Base-by-base conservation (phyloP, 2,113 vertebrate species). In the Brachirus orientalis region DNA sequence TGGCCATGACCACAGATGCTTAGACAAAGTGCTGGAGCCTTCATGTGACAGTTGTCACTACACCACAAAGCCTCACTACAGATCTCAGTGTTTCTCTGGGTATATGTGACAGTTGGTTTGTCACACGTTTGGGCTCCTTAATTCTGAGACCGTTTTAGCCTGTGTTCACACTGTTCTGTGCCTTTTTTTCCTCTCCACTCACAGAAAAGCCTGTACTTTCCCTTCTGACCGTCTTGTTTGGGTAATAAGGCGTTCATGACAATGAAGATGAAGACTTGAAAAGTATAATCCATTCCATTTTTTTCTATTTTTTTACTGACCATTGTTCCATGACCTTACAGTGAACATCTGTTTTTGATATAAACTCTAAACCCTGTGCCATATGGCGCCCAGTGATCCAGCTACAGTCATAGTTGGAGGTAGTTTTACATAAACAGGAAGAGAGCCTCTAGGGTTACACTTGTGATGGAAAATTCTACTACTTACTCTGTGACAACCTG, bases 91-190 rank as follows among this genome's bases (percentile, higher is more conserved):
- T 85, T 86, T 86, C 51, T 16, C 74, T 5, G 78, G 75, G 78
- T 84, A 82, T 77, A 64, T 85, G 84, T 87, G 84, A 90, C 87
- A 88, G 86, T 90, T 85, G 85, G 84, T 86, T 86, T 78, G 74
- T 87, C 82, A 85, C 89, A 81, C 74, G 2, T 76, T 86, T 18
- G 35, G 36, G 40, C 72, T 76, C 77, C 73, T 75, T 86, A 82
- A 84, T 89, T 87, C 84, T 79, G 63, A 72, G 83, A 83, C 72
- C 10, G 52, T 10, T 69, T 72, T 79, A 77, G 75, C 63, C 59
- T 36, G 58, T 48, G 43, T 84, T 85, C 74, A 75, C 76, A 72
- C 81, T 63, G 3, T 33, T 61, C 75, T 66, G 9, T 65, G 20
- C 58, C 73, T 66, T 8, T 66, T 17, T 78, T 71, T 65, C 50